Base-by-base conservation (phyloP, 1,140 invertebrate species). In the Brachionus paranguensis region DNA sequence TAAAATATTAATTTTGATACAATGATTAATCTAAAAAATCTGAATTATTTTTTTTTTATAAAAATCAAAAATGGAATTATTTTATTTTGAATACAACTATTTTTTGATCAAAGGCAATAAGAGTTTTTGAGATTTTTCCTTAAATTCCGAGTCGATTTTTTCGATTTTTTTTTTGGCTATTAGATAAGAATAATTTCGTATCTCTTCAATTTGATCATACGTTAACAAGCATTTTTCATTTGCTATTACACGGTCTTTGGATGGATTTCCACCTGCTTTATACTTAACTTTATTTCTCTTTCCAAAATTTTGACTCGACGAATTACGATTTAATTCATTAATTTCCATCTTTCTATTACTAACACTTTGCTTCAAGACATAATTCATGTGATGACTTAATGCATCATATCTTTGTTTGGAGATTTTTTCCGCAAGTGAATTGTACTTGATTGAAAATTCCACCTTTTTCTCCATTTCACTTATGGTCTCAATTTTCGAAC, bases 391-490 rank as follows among this genome's bases (percentile, higher is more conserved):
- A 50, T 76, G 72, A 29, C 50, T 47, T 8, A 76, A n/a, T 2
- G 72, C 72, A 29, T 50, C 20, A 17, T 76, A 5, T 53, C 43
- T 76, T 27, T 76, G 72, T 0, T 17, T 47, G 14, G 17, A 76
- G 6, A 76, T 76, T 76, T 76, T 76, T 12, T 76, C 45, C 12
- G 20, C 24, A 24, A 76, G 47, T 10, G 41, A 50, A 2, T 27
- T 47, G 6, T 50, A 76, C 43, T 29, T 76, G 3, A 50, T 50
- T 14, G 72, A 47, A 50, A 76, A 76, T 53, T 76, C 6, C 11
- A 76, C 45, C 6, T 81, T 81, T 41, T 81, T 81, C 33, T 81
- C 78, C 78, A 81, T 81, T 37, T 81, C 78, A 45, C 12, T 33
- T 20, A 45, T n/a, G 12, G 78, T 81, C n/a, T 81, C 78, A 45